Percentiles rank a stretch among this genome's conserved stretches.
These are phyloP conservation scores for Lucilia cuprina DNA, from an alignment of 1,140 invertebrate species.

Conservation along the genomic window DNA sequence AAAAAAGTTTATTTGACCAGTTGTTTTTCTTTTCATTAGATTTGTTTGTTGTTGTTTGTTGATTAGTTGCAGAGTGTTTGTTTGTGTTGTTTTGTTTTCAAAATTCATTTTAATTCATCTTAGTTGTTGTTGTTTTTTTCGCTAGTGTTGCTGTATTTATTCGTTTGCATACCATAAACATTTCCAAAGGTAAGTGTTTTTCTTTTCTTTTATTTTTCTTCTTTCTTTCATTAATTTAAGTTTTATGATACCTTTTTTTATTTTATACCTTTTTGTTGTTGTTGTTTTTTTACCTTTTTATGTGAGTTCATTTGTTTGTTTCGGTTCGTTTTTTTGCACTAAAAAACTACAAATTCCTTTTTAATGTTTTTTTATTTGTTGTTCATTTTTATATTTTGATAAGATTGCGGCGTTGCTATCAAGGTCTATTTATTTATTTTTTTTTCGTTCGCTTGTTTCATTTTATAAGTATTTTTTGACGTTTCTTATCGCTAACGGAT, in stretches of 20 bases:
- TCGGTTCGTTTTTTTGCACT: not conserved
- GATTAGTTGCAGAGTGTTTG: not conserved
- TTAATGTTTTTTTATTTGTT: not conserved
- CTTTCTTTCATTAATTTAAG: not conserved
- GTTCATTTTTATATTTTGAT: not conserved
- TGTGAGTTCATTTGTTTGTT: not conserved
- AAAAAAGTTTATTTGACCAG: not conserved
- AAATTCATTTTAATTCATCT: not conserved
- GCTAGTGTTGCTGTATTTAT: too few relatives aligned
- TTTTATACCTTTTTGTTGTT: not conserved
- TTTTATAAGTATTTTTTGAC: not conserved
- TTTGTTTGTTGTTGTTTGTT: not conserved
- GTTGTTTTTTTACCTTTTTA: not conserved
- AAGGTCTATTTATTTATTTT: not conserved
- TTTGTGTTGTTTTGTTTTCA: not conserved
- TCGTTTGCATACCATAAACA: not conserved
- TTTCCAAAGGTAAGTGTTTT: not conserved
- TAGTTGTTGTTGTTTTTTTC: not conserved
- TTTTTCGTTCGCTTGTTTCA: not conserved
- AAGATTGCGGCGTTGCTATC: not conserved
- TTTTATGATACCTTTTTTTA: not conserved
- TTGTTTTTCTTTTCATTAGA: not conserved
- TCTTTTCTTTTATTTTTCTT: not conserved
- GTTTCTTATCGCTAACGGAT: not conserved
- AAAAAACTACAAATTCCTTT: not conserved